Evolutionary conservation across 1,140 invertebrate genomes (phyloP), one percentile per base, ranked within the genome.

Genomic region (Papilio machaon): DNA sequence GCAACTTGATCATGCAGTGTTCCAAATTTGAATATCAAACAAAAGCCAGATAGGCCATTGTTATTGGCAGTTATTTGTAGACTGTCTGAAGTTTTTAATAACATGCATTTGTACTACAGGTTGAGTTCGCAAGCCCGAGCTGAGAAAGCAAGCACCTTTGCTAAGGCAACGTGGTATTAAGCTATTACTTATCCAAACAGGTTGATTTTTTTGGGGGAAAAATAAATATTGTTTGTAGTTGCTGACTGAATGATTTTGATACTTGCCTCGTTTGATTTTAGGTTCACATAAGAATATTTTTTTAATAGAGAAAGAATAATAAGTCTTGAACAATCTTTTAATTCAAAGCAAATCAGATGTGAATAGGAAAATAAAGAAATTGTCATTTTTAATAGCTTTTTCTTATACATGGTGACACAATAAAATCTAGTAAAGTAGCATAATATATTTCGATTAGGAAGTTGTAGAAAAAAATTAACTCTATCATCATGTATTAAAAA

Each of bases 101-200:
- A 92, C 90, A 93, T 89, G 83, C 81, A 90, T 90, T 92, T 91
- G 85, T 84, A 90, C 86, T 86, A 85, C 79, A 81, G 81, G 76
- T 81, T 80, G 67, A 80, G 82, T 85, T 85, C 78, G 79, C 64
- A 84, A 80, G 82, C 83, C 83, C 81, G 73, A 91, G 89, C 90
- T 80, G 90, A 90, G 89, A 91, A 92, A 85, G 82, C 87, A 89
- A 86, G 80, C 93, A 94, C 93, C 90, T 94, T 87, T 82, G 79
- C 84, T 84, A 82, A 84, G 38, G 80, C 82, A 92, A 88, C 89
- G 82, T 93, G 85, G 89, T 92, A 94, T 94, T 94, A 94, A 94
- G 93, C 93, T 94, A 94, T 94, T 94, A 94, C 85, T 94, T 93
- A 94, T 93, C 88, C 88, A 81, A 87, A 83, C 88, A 89, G 87